A percentile compares a stretch with the other conserved stretches of the same genome.
These are phyloP conservation scores for Torymus auratus DNA, from an alignment of 2,888 invertebrate genomes.

Conservation along the genomic window DNA sequence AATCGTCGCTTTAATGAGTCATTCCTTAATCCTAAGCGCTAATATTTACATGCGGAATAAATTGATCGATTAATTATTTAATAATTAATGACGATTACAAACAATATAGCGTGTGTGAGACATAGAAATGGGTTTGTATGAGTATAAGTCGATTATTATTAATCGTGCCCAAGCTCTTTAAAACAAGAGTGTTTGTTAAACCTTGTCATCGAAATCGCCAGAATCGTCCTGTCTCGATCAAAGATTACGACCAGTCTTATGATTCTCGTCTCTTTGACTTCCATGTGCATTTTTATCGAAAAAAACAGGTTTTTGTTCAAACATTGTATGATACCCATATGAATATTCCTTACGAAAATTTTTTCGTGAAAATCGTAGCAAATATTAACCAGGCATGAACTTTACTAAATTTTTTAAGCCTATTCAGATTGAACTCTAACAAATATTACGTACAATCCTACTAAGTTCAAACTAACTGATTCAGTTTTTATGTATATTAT, in stretches of 20 bases:
- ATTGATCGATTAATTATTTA: conserved; percentile 53
- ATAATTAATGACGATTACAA: conserved; percentile 55
- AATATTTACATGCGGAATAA: conserved; percentile 69
- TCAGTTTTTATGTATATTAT: too few species aligned
- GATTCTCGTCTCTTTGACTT: conserved; percentile 42
- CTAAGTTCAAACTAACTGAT: too few species aligned
- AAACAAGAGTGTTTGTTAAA: conserved; percentile 60
- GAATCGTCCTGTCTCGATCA: conserved; percentile 34
- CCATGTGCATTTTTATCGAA: conserved; percentile 5
- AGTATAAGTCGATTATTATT: conserved; percentile 44
- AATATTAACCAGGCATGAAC: too few species aligned
- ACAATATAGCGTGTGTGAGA: conserved; percentile 25
- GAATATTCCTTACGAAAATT: conserved; percentile 1
- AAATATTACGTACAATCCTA: neutral
- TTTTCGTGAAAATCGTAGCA: neutral
- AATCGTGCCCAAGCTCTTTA: conserved; percentile 61
- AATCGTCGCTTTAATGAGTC: conserved; percentile 56
- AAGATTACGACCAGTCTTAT: conserved; percentile 53
- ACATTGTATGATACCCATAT: neutral
- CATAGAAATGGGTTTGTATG: conserved; percentile 6
- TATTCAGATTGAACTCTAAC: neutral
- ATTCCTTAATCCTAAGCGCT: conserved; percentile 60
- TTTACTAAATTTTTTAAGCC: neutral
- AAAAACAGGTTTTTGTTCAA: conserved; percentile 12
- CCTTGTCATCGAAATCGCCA: conserved; percentile 21